Evolutionary conservation across 23 tunicate genomes (phyloP).

Genomic region (Styela plicata): DNA sequence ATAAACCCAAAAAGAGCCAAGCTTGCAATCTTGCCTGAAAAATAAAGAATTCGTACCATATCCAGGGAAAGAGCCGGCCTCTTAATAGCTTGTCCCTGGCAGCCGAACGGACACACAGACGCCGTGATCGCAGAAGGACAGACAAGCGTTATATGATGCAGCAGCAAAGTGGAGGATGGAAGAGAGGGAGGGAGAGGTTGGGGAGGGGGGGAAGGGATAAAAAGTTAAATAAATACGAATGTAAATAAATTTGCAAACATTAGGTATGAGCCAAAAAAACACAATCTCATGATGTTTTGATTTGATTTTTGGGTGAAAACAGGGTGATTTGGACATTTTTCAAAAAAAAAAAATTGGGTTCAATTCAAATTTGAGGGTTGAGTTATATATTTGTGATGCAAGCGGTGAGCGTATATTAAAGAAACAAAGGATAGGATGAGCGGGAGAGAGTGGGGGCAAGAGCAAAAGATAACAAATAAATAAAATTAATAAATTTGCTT

Average conservation of each 20-base stretch:
- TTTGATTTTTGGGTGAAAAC: no score
- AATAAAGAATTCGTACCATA: background rate
- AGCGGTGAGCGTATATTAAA: slow-evolving; percentile 8
- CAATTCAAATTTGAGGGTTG: no score
- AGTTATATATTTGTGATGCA: no score
- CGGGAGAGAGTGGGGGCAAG: slow-evolving; percentile 26
- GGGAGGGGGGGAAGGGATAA: slow-evolving; percentile 13
- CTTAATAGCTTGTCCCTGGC: slow-evolving; percentile 17
- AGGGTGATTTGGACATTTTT: no score
- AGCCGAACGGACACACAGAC: background rate
- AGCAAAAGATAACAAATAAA: slow-evolving; percentile 16
- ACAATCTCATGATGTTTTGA: no score
- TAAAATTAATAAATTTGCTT: background rate
- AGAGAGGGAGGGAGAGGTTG: background rate
- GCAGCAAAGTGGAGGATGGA: background rate
- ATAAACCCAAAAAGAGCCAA: no score
- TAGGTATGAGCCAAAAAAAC: no score
- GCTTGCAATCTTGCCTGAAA: background rate
- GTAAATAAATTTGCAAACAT: background rate
- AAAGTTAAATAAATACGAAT: background rate
- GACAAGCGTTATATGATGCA: background rate
- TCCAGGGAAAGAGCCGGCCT: slow-evolving; percentile 8
- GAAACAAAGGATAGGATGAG: slow-evolving; percentile 20
- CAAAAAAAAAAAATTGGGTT: no score
- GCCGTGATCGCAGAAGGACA: slow-evolving; percentile 6